These are phyloP conservation scores for Ichneumon xanthorius DNA, from an alignment of 2,888 invertebrate species.

Conservation along the genomic window DNA sequence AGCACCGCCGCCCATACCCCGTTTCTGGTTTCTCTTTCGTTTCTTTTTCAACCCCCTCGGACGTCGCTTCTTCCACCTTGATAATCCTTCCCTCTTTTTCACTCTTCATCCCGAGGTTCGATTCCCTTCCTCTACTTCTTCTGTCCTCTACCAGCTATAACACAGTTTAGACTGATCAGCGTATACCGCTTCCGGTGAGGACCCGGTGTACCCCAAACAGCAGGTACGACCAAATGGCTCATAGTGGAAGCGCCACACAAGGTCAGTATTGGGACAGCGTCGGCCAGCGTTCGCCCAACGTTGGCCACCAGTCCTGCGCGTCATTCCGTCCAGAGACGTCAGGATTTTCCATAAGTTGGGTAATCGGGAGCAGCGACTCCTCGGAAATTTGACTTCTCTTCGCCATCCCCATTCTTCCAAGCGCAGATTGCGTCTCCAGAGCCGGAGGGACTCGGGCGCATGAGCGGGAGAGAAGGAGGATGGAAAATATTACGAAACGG, in stretches of 20 bases:
- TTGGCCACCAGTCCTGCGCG: no score
- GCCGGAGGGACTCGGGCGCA: conserved; percentile 2
- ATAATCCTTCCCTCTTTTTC: conserved; percentile 17
- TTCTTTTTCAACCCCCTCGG: conserved; percentile 54
- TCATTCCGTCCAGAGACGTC: no score
- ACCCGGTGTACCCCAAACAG: no score
- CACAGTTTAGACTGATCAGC: neutral
- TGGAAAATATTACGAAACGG: conserved; percentile 25
- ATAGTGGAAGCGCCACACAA: no score
- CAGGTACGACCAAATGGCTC: neutral
- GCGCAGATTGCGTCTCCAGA: neutral
- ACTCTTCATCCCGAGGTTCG: conserved; percentile 43
- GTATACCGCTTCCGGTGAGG: neutral
- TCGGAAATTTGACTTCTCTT: neutral
- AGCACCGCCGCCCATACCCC: conserved; percentile 36
- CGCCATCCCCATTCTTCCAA: neutral
- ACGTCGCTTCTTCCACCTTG: conserved; percentile 27
- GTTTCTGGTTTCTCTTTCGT: conserved; percentile 38
- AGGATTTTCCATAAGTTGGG: neutral
- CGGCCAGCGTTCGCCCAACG: no score
- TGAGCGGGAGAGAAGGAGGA: conserved; percentile 20
- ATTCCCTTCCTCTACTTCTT: conserved; percentile 24
- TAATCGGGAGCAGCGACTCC: neutral
- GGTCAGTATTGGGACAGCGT: no score
- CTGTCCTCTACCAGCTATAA: conserved; percentile 1